phyloP scores from a whole-genome alignment of 2,113 vertebrate species.

The Zapornia atra region DNA sequence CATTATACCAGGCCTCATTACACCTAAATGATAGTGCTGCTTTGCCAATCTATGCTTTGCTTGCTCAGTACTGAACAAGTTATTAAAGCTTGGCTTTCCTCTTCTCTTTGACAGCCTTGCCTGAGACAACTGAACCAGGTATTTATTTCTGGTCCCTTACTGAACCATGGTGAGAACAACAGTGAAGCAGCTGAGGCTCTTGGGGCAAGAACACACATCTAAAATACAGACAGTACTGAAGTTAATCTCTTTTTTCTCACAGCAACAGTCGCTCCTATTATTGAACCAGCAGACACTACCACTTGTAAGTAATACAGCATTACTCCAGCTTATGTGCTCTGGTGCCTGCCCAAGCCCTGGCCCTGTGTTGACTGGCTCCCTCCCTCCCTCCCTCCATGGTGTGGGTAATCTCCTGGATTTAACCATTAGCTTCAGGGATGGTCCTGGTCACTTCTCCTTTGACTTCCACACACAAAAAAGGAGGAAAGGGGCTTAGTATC shows the following conservation, averaged over 20 bases:
- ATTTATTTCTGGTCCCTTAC: neutral
- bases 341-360: neutral
- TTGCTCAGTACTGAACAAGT: neutral
- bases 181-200: neutral
- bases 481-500: neutral
- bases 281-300: neutral
- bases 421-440: neutral
- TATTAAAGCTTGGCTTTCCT: neutral
- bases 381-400: neutral
- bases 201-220: neutral
- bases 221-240: neutral
- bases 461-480: neutral
- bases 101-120: neutral
- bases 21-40: neutral
- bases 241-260: neutral
- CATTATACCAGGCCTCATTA: neutral
- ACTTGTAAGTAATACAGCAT: neutral
- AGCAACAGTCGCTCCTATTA: neutral
- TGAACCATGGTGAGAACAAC: neutral
- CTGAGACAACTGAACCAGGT: neutral
- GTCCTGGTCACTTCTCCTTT: neutral
- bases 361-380: accelerated
- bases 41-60: neutral
- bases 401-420: neutral
- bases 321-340: accelerated